phyloP scores from a whole-genome alignment of 2,888 invertebrate genomes.

The Lobophora halterata region DNA sequence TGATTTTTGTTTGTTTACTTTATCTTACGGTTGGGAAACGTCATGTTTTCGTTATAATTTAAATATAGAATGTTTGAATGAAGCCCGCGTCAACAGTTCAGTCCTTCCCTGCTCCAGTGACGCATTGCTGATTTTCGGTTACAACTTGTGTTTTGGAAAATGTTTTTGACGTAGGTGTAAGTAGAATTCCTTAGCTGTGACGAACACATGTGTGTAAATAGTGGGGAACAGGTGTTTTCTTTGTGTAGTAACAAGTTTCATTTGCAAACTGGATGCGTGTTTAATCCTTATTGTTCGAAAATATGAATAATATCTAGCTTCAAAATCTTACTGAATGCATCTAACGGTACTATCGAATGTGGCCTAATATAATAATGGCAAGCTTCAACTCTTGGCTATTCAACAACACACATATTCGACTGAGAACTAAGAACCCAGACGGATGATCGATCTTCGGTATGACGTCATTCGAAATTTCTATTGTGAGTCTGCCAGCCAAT shows the following conservation, averaged over 20 bases:
- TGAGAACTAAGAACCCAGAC: conserved; percentile 7
- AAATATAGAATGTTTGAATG: conserved; percentile 38
- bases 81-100: conserved; percentile 31
- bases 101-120: conserved; percentile 27
- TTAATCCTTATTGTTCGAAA: too few species aligned
- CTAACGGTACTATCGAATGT: too few species aligned
- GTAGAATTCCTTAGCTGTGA: conserved; percentile 14
- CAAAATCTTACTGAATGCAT: too few species aligned
- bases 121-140: conserved; percentile 24
- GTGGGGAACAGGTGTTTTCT: conserved; percentile 18
- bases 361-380: too few species aligned
- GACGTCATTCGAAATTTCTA: conserved; percentile 23
- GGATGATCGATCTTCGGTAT: conserved; percentile 16
- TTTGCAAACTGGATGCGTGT: too few species aligned
- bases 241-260: conserved; percentile 2
- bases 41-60: conserved; percentile 33
- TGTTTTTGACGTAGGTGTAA: conserved; percentile 19
- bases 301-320: too few species aligned
- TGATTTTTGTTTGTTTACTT: conserved; percentile 28
- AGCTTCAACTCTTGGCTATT: conserved; percentile 3
- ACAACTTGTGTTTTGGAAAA: conserved; percentile 20
- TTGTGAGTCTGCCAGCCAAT: conserved; percentile 2
- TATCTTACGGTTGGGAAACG: conserved; percentile 23
- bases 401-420: conserved; percentile 2
- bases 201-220: conserved; percentile 22